Evolutionary conservation across 1,140 invertebrate genomes (phyloP).

Genomic region (Euwallacea fornicatus): DNA sequence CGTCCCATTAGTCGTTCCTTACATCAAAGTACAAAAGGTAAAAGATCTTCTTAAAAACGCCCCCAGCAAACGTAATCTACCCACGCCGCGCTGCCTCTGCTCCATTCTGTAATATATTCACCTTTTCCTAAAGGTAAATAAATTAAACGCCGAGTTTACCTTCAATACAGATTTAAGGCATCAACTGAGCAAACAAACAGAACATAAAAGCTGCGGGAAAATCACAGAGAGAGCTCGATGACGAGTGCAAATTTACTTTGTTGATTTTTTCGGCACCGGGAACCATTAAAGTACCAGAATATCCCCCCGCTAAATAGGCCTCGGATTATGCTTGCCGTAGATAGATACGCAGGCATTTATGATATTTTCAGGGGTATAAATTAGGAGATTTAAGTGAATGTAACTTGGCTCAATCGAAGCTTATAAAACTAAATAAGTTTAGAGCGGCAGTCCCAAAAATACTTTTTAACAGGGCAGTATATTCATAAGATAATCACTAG

Average conservation of each 20-base stretch:
- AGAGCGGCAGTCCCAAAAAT: not conserved
- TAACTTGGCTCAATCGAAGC: too few species aligned
- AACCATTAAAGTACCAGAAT: not conserved
- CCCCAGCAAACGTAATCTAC: not conserved
- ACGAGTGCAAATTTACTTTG: constrained; percentile 25
- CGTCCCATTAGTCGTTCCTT: too few species aligned
- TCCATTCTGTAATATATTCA: constrained; percentile 10
- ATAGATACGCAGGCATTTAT: too few species aligned
- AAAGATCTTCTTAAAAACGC: too few species aligned
- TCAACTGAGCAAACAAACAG: constrained; percentile 28
- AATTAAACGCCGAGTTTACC: constrained; percentile 28
- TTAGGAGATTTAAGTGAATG: too few species aligned
- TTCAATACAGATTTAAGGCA: constrained; percentile 30
- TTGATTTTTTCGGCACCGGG: constrained; percentile 2
- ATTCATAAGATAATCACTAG: not conserved
- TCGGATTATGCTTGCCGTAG: too few species aligned
- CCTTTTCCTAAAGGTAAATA: constrained; percentile 22
- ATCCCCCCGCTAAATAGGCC: too few species aligned
- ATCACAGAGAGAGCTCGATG: constrained; percentile 26
- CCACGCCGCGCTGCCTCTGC: not conserved
- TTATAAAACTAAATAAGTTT: not conserved
- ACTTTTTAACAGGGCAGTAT: not conserved
- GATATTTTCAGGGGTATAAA: too few species aligned
- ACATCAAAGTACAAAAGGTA: too few species aligned
- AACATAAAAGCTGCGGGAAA: constrained; percentile 23